Percentiles rank a stretch among this genome's conserved stretches.
Evolutionary conservation across 2,113 vertebrate species (phyloP).

Genomic region (Micromys minutus): DNA sequence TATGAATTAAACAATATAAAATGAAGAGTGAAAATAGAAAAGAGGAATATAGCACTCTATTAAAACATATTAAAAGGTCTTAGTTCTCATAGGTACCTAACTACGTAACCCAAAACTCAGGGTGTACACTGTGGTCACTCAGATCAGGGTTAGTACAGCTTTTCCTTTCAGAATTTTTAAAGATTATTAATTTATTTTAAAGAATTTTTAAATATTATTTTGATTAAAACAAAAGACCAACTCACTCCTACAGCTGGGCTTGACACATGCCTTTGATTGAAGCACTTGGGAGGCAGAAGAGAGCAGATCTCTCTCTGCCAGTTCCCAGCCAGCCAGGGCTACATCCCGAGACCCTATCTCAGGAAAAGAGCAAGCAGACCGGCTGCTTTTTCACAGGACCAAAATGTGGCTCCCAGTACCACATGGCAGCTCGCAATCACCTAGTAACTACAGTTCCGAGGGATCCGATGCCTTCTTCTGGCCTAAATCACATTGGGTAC

Average conservation of each 20-base stretch:
- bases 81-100: not conserved
- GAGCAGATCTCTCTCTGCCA: not conserved
- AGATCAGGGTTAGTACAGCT: not conserved
- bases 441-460: not conserved
- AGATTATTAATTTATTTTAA: too few relatives aligned
- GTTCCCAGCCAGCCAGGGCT: not conserved
- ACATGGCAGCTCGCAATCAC: not conserved
- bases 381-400: not conserved
- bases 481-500: slow-evolving; percentile 12
- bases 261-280: not conserved
- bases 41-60: not conserved
- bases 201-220: not conserved
- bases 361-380: not conserved
- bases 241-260: not conserved
- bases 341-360: not conserved
- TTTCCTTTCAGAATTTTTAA: not conserved
- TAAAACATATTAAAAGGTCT: not conserved
- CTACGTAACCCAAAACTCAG: not conserved
- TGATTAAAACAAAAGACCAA: not conserved
- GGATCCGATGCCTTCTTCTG: not conserved
- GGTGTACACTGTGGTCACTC: not conserved
- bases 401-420: not conserved
- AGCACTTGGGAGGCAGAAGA: not conserved
- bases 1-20: not conserved
- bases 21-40: not conserved